These are phyloP conservation scores for Drosophila longiperda DNA, from an alignment of 2,888 invertebrate genomes.

Conservation along the genomic window DNA sequence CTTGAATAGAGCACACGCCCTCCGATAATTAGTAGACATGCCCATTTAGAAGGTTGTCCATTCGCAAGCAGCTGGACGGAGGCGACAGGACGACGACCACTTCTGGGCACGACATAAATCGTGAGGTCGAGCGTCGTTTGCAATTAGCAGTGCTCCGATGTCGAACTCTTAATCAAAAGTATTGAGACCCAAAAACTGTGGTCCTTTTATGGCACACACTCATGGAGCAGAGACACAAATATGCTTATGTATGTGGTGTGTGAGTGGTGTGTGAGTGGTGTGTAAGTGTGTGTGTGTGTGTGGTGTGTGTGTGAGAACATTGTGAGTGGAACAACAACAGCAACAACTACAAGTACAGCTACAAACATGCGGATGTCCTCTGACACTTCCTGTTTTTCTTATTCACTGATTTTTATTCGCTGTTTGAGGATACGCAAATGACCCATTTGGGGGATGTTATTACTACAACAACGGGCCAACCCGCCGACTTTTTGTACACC, in stretches of 20 bases:
- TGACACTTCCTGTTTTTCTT: slow-evolving; percentile 83
- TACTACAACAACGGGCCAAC: slow-evolving; percentile 69
- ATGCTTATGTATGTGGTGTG: not conserved
- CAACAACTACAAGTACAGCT: slow-evolving; percentile 32
- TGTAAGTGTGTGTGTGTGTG: slow-evolving; percentile 11
- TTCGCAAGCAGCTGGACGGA: slow-evolving; percentile 15
- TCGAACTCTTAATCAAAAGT: slow-evolving; percentile 80
- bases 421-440: slow-evolving; percentile 85
- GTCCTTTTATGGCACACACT: slow-evolving; percentile 66
- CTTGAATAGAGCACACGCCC: slow-evolving; percentile 56
- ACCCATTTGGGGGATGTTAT: slow-evolving; percentile 85
- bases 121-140: slow-evolving; percentile 71
- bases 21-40: slow-evolving; percentile 67
- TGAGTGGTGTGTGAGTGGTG: slow-evolving; percentile 4
- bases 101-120: slow-evolving; percentile 71
- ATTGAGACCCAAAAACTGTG: slow-evolving; percentile 68
- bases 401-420: slow-evolving; percentile 85
- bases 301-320: slow-evolving; percentile 34
- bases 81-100: slow-evolving; percentile 37
- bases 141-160: slow-evolving; percentile 74
- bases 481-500: slow-evolving; percentile 51
- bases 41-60: slow-evolving; percentile 66
- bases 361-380: slow-evolving; percentile 82
- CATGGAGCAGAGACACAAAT: slow-evolving; percentile 12
- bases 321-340: slow-evolving; percentile 38